Evolutionary conservation across 1,140 invertebrate genomes (phyloP).

Genomic region (Aleiodes sp.): DNA sequence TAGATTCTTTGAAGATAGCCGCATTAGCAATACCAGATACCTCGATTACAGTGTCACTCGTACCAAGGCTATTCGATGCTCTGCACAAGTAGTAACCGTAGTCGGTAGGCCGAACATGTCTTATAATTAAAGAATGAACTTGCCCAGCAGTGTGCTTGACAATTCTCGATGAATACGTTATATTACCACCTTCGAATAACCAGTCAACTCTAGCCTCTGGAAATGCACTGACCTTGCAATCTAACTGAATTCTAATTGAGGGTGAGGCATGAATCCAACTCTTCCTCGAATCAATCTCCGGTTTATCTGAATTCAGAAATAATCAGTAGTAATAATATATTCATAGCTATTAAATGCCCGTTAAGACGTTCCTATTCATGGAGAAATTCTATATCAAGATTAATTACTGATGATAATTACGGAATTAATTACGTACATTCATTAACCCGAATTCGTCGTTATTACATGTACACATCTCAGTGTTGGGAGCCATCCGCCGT

Average conservation of each 20-base stretch:
- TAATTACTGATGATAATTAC: too few relatives aligned
- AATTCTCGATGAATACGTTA: conserved; percentile 68
- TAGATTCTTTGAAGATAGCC: conserved; percentile 69
- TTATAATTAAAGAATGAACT: conserved; percentile 74
- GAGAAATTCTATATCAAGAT: too few relatives aligned
- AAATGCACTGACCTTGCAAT: conserved; percentile 74
- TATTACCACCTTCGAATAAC: conserved; percentile 65
- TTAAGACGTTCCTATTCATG: too few relatives aligned
- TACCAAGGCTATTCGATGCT: conserved; percentile 77
- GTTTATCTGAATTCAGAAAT: conserved; percentile 69
- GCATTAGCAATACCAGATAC: conserved; percentile 71
- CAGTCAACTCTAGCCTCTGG: conserved; percentile 72
- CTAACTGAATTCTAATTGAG: conserved; percentile 73
- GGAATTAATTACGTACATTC: too few relatives aligned
- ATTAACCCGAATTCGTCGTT: too few relatives aligned
- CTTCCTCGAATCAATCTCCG: conserved; percentile 71
- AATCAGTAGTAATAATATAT: background rate
- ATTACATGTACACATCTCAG: too few relatives aligned
- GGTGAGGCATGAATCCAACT: conserved; percentile 78
- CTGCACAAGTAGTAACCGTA: conserved; percentile 82
- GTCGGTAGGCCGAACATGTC: conserved; percentile 74
- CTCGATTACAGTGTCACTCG: conserved; percentile 65
- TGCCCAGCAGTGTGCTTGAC: conserved; percentile 68
- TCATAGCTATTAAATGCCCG: too few relatives aligned
- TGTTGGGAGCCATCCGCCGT: too few relatives aligned